phyloP scores from a whole-genome alignment of 2,113 vertebrate genomes.

The Butorides virescens region DNA sequence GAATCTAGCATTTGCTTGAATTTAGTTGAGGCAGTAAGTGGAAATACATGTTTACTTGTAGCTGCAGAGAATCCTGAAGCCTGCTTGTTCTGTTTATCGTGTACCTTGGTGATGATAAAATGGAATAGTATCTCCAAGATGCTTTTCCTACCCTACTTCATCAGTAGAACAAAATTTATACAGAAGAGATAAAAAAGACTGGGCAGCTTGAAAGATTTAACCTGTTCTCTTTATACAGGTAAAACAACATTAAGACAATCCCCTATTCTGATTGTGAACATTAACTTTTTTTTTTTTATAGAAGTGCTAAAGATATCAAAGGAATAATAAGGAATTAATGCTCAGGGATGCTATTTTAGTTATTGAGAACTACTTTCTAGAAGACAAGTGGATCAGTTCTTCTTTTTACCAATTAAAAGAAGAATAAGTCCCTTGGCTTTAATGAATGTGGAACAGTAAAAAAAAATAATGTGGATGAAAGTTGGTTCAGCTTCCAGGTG shows the following conservation, averaged over 20 bases:
- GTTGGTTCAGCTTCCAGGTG: background rate
- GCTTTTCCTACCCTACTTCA: background rate
- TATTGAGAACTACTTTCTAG: background rate
- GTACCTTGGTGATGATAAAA: background rate
- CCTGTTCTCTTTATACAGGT: background rate
- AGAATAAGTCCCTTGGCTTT: background rate
- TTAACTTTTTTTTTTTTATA: background rate
- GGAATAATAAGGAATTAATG: background rate
- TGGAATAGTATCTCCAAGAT: background rate
- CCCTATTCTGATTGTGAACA: background rate
- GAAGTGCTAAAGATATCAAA: background rate
- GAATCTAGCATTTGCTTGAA: background rate
- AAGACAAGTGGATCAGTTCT: background rate
- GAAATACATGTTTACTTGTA: background rate
- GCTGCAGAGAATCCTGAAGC: background rate
- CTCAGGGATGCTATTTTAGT: background rate
- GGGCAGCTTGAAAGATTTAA: background rate
- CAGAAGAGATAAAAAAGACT: background rate
- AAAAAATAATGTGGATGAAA: background rate
- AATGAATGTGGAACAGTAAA: background rate
- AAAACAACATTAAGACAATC: background rate
- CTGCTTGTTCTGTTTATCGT: background rate
- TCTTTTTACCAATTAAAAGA: background rate
- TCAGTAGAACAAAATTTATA: background rate
- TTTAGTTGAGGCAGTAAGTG: background rate